Base-by-base conservation (phyloP, 1,140 invertebrate species). In the Diabrotica undecimpunctata region DNA sequence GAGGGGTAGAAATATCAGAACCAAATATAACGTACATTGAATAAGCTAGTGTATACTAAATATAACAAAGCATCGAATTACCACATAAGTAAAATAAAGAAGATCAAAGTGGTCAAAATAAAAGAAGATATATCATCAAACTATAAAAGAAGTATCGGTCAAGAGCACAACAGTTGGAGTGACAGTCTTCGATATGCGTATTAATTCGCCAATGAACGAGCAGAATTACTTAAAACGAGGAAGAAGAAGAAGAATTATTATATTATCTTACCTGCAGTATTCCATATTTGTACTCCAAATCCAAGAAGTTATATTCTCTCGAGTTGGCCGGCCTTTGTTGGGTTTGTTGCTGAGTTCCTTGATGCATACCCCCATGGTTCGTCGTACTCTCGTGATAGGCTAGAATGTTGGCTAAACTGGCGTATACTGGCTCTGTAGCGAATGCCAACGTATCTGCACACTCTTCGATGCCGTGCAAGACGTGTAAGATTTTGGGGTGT, bases 261-360 rank as follows among this genome's bases (percentile, higher is more conserved):
- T 46, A 46, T 8, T 46, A 46, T n/a, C 3, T 74, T 65, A 96
- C 94, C 88, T 97, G 95, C 36, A 95, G 79, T 67, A 97, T 84
- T 61, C 95, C 95, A 77, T 96, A 96, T 77, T 95, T 95, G 64
- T 96, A 86, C 81, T 97, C 95, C 72, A 96, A 88, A 77, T 96
- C 94, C 59, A 95, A 81, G 80, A 97, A 93, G 66, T 87, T 85
- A 78, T 94, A 94, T 73, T 95, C 91, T 65, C 85, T 87, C n/a
- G 87, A 81, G 72, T 85, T 85, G 0, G 85, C 81, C 9, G 88
- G 85, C 11, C 83, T 80, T 64, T 74, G 76, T 14, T 70, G 72
- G 67, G 75, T 79, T 64, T 78, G 72, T 9, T 77, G 75, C 69
- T 79, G 79, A 3, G 79, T 77, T 68, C 79, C 79, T 10, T 78